These are phyloP conservation scores for Anarrhichthys ocellatus DNA, from an alignment of 2,113 vertebrate species.

Conservation along the genomic window DNA sequence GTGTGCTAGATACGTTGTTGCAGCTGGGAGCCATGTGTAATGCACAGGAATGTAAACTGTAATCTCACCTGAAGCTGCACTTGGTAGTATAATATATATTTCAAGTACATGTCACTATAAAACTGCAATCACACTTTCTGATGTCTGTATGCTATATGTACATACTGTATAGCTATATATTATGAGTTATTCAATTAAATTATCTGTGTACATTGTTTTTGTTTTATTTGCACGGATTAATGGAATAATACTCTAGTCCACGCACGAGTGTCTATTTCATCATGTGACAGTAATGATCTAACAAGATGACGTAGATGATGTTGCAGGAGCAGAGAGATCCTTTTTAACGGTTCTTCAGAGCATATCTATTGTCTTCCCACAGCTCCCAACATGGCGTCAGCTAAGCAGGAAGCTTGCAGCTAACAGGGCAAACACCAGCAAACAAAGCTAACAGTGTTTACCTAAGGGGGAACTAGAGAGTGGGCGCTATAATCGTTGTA, in stretches of 20 bases:
- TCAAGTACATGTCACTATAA: not conserved
- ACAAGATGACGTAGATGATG: not conserved
- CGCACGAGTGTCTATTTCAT: not conserved
- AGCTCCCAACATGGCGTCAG: no score
- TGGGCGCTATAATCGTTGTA: not conserved
- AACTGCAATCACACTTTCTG: not conserved
- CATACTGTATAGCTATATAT: not conserved
- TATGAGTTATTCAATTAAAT: not conserved
- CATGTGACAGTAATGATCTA: not conserved
- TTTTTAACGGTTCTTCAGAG: no score
- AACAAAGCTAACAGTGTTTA: not conserved
- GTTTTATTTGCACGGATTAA: not conserved
- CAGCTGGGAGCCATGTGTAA: not conserved
- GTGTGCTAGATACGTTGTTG: not conserved
- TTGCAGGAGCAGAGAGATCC: not conserved
- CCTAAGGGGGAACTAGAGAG: not conserved
- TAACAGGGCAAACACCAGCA: no score
- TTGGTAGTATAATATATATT: conserved; percentile 2
- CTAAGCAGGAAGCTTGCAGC: not conserved
- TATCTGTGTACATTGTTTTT: not conserved
- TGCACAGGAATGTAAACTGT: not conserved
- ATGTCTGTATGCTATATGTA: not conserved
- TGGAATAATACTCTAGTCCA: not conserved
- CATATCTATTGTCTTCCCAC: no score
- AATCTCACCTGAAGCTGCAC: not conserved